Base-by-base conservation (phyloP, 2,113 vertebrate species). In the Colossoma macropomum region DNA sequence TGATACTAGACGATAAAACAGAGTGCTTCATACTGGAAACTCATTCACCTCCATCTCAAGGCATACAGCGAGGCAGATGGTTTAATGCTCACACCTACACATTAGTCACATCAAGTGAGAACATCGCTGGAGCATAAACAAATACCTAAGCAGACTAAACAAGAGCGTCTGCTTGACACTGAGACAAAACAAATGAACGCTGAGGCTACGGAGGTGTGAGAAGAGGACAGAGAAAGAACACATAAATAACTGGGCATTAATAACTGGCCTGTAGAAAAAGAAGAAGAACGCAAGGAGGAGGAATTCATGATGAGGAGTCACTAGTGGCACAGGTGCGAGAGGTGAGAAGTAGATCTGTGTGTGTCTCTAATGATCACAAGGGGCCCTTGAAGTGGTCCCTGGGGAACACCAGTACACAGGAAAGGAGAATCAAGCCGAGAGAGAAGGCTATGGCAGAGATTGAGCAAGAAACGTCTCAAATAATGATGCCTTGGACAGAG, bases 301-400 rank as follows among this genome's bases (percentile, higher is more conserved):
- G 88, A 88, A 87, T 82, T 86, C 86, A 72, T 90, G 79, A 78
- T 84, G 73, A 69, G 82, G 62, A 84, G 71, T 77, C 75, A 83
- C 63, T 81, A 45, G 74, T 80, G 83, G 85, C 89, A 86, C 89
- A 91, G 91, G 90, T 90, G 89, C 84, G 84, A 80, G 86, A 89
- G 87, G 90, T 89, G 87, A 92, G 87, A 89, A 85, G 74, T 65
- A 79, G 85, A 86, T 80, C 28, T 27, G 50, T 84, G 84, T 76
- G 77, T 86, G 85, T 86, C 83, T 78, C 87, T 89, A 89, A 87
- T 86, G 89, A 92, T 92, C 90, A 88, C 83, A 87, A 75, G 82
- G 80, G 86, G 84, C 81, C 89, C 90, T 92, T 91, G 89, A 92
- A 91, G 89, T 87, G 72, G 23, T 90, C 91, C 88, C 84, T 30